A percentile compares a stretch with the other conserved stretches of the same genome.
Evolutionary conservation across 2,888 invertebrate species (phyloP).

Genomic region (Podotricha telesiphe): DNA sequence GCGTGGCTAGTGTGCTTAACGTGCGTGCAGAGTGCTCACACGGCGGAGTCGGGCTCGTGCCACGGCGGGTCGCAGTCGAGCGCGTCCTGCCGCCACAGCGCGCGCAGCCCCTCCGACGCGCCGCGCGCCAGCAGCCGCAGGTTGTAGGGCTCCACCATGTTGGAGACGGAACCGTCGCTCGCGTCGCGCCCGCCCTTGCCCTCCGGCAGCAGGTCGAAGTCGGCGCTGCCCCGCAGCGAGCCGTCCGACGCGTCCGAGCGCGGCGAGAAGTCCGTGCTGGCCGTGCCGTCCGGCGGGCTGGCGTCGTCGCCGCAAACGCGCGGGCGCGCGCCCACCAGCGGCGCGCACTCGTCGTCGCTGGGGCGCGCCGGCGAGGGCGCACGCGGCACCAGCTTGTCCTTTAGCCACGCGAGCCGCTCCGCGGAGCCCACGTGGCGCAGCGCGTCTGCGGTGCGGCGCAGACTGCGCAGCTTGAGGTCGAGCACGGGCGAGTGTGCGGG

Average conservation of each 20-base stretch:
- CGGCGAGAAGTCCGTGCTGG: slow-evolving; percentile 67
- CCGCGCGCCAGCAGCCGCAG: slow-evolving; percentile 71
- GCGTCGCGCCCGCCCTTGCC: slow-evolving; percentile 53
- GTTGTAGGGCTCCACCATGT: slow-evolving; percentile 77
- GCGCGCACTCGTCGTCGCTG: slow-evolving; percentile 88
- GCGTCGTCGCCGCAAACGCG: slow-evolving; percentile 44
- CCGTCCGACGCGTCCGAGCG: slow-evolving; percentile 72
- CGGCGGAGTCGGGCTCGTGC: slow-evolving; percentile 78
- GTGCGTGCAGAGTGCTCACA: slow-evolving; percentile 56
- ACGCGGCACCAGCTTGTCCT: slow-evolving; percentile 70
- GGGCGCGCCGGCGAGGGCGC: slow-evolving; percentile 68
- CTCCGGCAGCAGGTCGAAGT: slow-evolving; percentile 65
- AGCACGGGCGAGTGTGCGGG: slow-evolving; percentile 58
- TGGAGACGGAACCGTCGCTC: slow-evolving; percentile 63
- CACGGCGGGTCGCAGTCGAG: slow-evolving; percentile 75
- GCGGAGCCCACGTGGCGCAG: slow-evolving; percentile 72
- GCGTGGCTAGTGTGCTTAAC: no score
- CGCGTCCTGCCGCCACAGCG: slow-evolving; percentile 80
- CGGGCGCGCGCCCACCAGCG: slow-evolving; percentile 79
- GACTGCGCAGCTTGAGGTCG: slow-evolving; percentile 60
- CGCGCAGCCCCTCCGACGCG: slow-evolving; percentile 62
- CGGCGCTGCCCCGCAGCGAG: slow-evolving; percentile 61
- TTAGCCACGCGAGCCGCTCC: slow-evolving; percentile 68
- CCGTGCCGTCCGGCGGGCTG: slow-evolving; percentile 48
- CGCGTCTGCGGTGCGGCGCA: slow-evolving; percentile 68